A percentile compares a stretch with the other conserved stretches of the same genome.
Conservation (phyloP, 2,113 vertebrate species). For the Etheostoma cragini region DNA sequence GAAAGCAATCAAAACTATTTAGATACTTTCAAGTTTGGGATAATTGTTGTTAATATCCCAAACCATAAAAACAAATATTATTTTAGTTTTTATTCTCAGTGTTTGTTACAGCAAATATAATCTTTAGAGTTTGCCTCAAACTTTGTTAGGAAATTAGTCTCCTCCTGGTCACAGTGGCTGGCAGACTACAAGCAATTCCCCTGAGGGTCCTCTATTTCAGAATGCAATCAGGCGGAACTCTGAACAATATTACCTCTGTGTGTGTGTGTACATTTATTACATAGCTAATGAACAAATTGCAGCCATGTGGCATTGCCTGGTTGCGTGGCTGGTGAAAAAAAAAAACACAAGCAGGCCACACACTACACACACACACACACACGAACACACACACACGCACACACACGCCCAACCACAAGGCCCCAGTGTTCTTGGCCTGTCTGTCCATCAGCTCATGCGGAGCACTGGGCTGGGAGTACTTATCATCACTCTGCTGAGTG, state of each 20-base stretch:
- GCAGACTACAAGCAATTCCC: conserved; percentile 78
- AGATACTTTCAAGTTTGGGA: background rate
- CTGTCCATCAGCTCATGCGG: conserved; percentile 79
- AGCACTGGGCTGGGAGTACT: conserved; percentile 81
- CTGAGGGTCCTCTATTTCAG: conserved; percentile 75
- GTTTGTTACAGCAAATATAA: conserved; percentile 40
- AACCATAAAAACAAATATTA: conserved; percentile 1
- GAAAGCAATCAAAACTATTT: conserved; percentile 38
- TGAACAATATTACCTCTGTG: conserved; percentile 84
- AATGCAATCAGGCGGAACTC: conserved; percentile 80
- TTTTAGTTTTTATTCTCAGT: conserved; percentile 23
- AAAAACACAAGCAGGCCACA: conserved; percentile 28
- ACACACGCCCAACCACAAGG: conserved; percentile 77
- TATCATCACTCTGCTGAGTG: conserved; percentile 82
- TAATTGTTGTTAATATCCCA: conserved; percentile 7
- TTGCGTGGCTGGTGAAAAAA: conserved; percentile 58
- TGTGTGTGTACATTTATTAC: conserved; percentile 84
- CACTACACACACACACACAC: conserved; percentile 18
- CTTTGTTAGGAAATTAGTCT: conserved; percentile 68
- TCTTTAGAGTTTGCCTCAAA: conserved; percentile 35
- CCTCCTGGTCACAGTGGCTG: conserved; percentile 76
- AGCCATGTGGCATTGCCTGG: conserved; percentile 83
- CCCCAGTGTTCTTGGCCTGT: conserved; percentile 80
- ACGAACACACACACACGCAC: conserved; percentile 16
- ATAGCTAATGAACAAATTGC: conserved; percentile 86